phyloP scores from a whole-genome alignment of 2,113 vertebrate species.

The Tamias sibiricus region DNA sequence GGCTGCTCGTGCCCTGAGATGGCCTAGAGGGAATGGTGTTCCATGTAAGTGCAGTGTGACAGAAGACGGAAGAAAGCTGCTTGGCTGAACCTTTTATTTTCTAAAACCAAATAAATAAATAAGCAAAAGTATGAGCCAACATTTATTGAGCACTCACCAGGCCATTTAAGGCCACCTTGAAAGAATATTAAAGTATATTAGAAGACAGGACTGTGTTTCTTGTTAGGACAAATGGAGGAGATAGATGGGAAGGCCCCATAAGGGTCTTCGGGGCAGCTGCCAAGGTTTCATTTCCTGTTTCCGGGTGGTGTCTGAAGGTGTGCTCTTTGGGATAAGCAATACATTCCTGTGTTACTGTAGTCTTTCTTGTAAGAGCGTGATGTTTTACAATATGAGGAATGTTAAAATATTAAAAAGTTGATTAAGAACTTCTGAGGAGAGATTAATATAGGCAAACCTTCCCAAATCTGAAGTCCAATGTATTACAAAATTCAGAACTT shows the following conservation, averaged over 20 bases:
- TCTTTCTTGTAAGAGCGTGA: not conserved
- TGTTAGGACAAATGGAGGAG: not conserved
- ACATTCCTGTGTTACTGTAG: not conserved
- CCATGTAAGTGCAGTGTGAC: not conserved
- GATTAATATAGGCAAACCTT: not conserved
- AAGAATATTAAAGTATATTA: not conserved
- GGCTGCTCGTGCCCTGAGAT: not conserved
- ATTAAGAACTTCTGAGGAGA: not conserved
- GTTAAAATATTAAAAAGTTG: not conserved
- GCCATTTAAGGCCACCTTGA: not conserved
- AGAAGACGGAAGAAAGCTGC: not conserved
- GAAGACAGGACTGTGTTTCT: not conserved
- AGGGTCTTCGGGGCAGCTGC: not conserved
- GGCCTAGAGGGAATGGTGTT: not conserved
- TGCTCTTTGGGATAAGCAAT: not conserved
- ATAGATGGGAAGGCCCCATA: not conserved
- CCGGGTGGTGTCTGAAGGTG: not conserved
- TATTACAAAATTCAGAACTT: not conserved
- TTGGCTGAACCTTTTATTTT: not conserved
- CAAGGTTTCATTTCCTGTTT: not conserved
- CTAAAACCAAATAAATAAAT: not conserved
- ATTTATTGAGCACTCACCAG: not conserved
- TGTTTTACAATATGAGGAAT: not conserved
- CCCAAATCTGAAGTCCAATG: not conserved
- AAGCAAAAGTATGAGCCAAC: not conserved